Percentiles rank a stretch among this genome's conserved stretches.
phyloP scores from a whole-genome alignment of 2,888 invertebrate species.

The Drosophila helvetica region DNA sequence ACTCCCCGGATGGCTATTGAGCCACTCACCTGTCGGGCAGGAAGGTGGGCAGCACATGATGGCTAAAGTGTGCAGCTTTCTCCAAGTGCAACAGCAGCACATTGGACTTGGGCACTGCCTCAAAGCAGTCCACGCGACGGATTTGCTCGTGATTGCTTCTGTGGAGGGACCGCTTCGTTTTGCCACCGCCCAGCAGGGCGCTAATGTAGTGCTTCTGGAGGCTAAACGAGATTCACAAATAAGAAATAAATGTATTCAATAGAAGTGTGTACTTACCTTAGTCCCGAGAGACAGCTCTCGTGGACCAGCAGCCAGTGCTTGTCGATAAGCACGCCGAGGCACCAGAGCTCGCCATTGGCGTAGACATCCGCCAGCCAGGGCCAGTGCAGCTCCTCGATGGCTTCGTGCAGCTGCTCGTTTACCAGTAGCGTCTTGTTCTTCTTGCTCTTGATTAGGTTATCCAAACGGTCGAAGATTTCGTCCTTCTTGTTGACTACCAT shows the following conservation, averaged over 20 bases:
- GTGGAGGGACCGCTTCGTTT: conserved; percentile 85
- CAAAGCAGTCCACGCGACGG: conserved; percentile 86
- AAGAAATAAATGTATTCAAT: no score
- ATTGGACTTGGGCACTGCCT: conserved; percentile 86
- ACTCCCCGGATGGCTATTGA: neutral
- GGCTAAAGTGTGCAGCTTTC: conserved; percentile 86
- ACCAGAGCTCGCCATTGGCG: conserved; percentile 88
- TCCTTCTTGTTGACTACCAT: conserved; percentile 70
- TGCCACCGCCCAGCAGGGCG: conserved; percentile 88
- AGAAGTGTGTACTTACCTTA: conserved; percentile 62
- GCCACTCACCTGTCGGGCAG: conserved; percentile 85
- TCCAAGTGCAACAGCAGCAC: conserved; percentile 87
- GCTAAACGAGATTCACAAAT: conserved; percentile 82
- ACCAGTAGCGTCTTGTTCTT: conserved; percentile 78
- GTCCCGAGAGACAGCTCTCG: conserved; percentile 84
- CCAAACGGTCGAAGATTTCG: conserved; percentile 74
- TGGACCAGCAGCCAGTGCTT: conserved; percentile 88
- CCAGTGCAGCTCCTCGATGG: conserved; percentile 84
- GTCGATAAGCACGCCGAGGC: conserved; percentile 89
- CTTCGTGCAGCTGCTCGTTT: conserved; percentile 77
- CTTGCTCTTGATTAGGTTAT: conserved; percentile 72
- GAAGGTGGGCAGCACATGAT: conserved; percentile 88
- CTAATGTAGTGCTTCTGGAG: conserved; percentile 86
- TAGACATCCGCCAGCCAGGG: conserved; percentile 91
- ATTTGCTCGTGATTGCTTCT: conserved; percentile 89